Conservation (phyloP, 2,797 vertebrate genomes). For the Chloroceryle inda region DNA sequence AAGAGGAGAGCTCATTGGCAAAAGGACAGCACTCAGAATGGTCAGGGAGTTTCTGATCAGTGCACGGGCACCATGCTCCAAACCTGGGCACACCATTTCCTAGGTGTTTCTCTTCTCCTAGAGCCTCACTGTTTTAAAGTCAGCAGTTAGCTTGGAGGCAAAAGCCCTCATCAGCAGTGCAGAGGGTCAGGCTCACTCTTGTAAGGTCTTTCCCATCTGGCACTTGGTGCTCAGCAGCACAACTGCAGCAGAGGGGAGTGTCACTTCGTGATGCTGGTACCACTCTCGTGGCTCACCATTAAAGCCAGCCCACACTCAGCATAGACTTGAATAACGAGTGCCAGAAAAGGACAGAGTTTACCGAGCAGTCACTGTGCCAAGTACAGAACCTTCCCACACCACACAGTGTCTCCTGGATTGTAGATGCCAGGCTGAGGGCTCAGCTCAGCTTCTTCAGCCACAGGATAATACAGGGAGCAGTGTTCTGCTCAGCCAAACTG, state of each 20-base stretch:
- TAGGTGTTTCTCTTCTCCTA: neutral
- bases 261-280: neutral
- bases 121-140: neutral
- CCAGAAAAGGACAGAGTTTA: neutral
- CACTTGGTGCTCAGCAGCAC: neutral
- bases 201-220: neutral
- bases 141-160: neutral
- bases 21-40: neutral
- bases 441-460: neutral
- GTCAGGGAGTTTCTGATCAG: neutral
- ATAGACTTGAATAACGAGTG: neutral
- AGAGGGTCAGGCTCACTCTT: neutral
- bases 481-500: neutral
- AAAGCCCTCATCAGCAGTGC: neutral
- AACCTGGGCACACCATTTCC: neutral
- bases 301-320: neutral
- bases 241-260: neutral
- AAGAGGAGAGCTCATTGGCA: neutral
- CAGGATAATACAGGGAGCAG: neutral
- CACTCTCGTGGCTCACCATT: neutral
- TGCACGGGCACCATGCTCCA: neutral
- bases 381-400: neutral
- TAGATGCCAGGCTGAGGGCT: neutral
- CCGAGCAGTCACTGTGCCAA: neutral
- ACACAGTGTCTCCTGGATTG: neutral